Evolutionary conservation across 2,113 vertebrate genomes (phyloP), one percentile per base, ranked within the genome.

Genomic region (Zosterops lateralis): DNA sequence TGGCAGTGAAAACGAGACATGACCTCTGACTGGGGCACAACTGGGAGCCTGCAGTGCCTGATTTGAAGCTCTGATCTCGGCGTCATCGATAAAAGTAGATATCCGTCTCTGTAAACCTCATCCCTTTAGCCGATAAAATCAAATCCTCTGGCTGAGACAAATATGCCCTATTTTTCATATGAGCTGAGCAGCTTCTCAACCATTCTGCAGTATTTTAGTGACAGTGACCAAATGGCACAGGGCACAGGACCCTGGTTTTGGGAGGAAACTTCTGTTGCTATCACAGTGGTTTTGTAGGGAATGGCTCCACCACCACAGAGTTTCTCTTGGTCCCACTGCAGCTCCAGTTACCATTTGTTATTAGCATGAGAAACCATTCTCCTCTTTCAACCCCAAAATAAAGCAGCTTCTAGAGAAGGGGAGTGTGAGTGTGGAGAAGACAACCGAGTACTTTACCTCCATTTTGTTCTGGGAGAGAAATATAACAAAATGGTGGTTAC

Each of bases 101-200:
- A 85, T 25, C 81, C 5, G 9, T 61, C 92, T 77, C 61, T 71
- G 84, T 71, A 90, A 85, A 93, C 64, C 64, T 85, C 89, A 80
- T 87, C 85, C 87, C 67, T 73, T 92, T 32, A 71, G 90, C 91
- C 18, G 56, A 93, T 95, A 94, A 97, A 92, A 90, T 86, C 87
- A 90, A 91, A 91, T 95, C 94, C 78, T 71, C 84, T 44, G 68
- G 19, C 92, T 86, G 91, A 95, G 82, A 95, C 67, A 94, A 92
- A 94, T 85, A 92, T 73, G 95, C 83, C 85, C 90, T 92, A 80
- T 92, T 91, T 92, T 92, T 95, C 31, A 2, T 79, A n/a, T 15
- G 44, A 91, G 67, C 84, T 83, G 81, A 92, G 81, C 89, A 36
- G 78, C 75, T 91, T 71, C 84, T 92, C 93, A 92, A 57, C 73